phyloP scores from a whole-genome alignment of 2,888 invertebrate genomes.

The Sycophila texana region DNA sequence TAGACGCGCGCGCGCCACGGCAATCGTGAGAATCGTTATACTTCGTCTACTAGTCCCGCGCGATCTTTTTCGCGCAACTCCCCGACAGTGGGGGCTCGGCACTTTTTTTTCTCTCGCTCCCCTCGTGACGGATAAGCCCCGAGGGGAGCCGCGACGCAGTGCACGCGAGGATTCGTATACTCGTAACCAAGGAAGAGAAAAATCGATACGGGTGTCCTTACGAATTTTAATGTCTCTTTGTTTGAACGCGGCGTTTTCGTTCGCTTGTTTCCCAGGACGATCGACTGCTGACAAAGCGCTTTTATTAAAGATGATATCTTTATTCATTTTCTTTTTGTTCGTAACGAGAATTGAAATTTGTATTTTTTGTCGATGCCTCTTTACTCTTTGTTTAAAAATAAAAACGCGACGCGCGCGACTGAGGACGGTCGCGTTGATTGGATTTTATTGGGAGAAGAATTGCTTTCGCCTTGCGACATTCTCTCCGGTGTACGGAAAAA shows the following conservation, averaged over 20 bases:
- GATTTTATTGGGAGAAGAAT: neutral
- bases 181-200: no score
- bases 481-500: neutral
- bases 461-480: neutral
- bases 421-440: no score
- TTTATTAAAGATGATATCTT: no score
- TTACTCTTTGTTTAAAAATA: neutral
- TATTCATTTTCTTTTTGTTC: neutral
- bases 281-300: no score
- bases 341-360: neutral
- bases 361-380: no score
- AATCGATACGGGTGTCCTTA: no score
- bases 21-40: slow-evolving; percentile 1
- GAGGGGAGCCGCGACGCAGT: neutral
- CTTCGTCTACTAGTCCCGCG: neutral
- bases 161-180: no score
- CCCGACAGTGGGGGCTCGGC: neutral
- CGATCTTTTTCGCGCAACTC: slow-evolving; percentile 13
- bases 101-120: slow-evolving; percentile 17
- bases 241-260: no score
- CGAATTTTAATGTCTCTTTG: no score
- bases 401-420: no score
- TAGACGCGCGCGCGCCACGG: neutral
- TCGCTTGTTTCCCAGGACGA: no score
- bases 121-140: neutral